Evolutionary conservation across 2,797 vertebrate genomes (phyloP), one percentile per base, ranked within the genome.

Genomic region (Centropyge bicolor): DNA sequence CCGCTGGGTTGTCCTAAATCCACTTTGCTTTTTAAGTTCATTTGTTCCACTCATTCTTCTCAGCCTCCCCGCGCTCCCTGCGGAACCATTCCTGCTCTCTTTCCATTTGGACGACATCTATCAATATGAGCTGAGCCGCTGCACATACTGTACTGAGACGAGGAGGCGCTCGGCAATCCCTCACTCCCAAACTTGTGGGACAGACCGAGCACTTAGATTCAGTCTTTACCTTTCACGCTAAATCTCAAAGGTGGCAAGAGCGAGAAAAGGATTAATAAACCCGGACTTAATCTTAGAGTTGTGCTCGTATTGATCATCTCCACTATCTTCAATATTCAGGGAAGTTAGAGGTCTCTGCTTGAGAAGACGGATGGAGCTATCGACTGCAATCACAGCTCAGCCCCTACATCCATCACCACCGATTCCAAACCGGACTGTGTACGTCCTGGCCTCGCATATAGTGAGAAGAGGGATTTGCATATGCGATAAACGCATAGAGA

Each of bases 31-130:
- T 70, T 67, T 65, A 54, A 68, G 57, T 73, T 57, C 5, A 75
- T 83, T 80, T 83, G 61, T 83, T 77, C 76, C 64, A 54, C 62
- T 74, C 71, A 76, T 76, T 82, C 27, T 43, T 62, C 52, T 80
- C 56, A 41, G 22, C 60, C 55, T 78, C 36, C 38, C 4, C 38
- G 36, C 19, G 8, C 35, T 69, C 74, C 36, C 80, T 38, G 60
- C 55, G 78, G 57, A 84, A 72, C 65, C 11, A 57, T 72, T 81
- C 63, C 73, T 61, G 66, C 64, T 76, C 70, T 78, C 62, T 78
- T 74, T 69, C 64, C 74, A 83, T 78, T 86, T 79, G 71, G 61
- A 84, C 67, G 74, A 70, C 77, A 81, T 89, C 70, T 84, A 80
- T 87, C 65, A 87, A 77, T 68, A 67, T 40, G 57, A 74, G 60